Evolutionary conservation across 2,888 invertebrate species (phyloP), one percentile per base, ranked within the genome.

Genomic region (Leucophenga montana): DNA sequence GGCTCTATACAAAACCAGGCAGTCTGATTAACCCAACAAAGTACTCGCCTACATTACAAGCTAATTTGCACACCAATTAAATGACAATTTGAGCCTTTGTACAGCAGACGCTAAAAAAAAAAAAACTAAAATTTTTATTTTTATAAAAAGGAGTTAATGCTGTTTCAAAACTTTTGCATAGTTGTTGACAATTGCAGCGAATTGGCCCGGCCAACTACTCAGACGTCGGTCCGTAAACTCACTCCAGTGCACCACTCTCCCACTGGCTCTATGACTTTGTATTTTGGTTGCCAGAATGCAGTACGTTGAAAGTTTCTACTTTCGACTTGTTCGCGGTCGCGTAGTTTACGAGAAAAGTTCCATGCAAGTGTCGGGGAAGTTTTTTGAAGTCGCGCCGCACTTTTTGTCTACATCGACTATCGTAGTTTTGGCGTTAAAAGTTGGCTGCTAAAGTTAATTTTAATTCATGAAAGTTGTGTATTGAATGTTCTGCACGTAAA

Each of bases 21-120:
- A 16, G 50, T 4, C 50, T 50, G 39, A 39, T 39, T 39, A 39
- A 39, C 4, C 50, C 50, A 50, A 50, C 16, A 4, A 13, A 14
- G 46, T 46, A n/a, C 13, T n/a, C 46, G 46, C 46, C 46, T n/a
- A 1, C 16, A 4, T 13, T 39, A 13, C 50, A 50, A 8, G 85
- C 82, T 83, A 85, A 86, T 85, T 85, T 85, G 79, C 82, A 77
- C 79, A 85, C 85, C 84, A 85, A 85, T 85, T 85, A 85, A 86
- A 85, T 85, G 80, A 82, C 85, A 85, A 85, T 86, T 86, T 84
- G 77, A 83, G 80, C 83, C 85, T 85, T 81, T 81, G 82, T 84
- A 82, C 77, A 59, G 61, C 65, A 66, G 59, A 59, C 59, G n/a
- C 18, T 16, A 59, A n/a, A 59, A 59, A 50, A 50, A 8, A 3